phyloP scores from a whole-genome alignment of 2,113 vertebrate genomes.

The Urocitellus parryii region DNA sequence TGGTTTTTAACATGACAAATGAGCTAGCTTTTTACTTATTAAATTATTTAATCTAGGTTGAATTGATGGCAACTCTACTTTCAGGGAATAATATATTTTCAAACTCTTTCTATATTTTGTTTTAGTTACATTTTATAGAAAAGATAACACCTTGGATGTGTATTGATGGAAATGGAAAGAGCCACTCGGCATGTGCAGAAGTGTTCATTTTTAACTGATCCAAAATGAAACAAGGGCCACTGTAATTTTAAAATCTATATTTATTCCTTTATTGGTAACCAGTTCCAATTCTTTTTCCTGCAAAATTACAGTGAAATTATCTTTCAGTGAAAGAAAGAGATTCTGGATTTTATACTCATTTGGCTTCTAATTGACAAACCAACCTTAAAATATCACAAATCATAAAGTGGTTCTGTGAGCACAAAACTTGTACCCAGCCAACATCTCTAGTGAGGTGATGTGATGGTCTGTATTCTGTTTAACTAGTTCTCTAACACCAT shows the following conservation, averaged over 20 bases:
- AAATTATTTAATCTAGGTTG: neutral
- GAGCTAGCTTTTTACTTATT: neutral
- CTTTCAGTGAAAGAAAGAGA: neutral
- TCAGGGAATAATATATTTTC: neutral
- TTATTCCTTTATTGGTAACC: neutral
- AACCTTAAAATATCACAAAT: neutral
- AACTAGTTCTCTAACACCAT: neutral
- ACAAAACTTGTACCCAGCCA: neutral
- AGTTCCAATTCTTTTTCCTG: neutral
- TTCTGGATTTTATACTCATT: neutral
- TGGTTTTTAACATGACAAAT: neutral
- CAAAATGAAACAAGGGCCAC: neutral
- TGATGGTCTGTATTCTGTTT: neutral
- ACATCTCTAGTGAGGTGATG: neutral
- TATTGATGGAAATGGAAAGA: neutral
- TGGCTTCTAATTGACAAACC: neutral
- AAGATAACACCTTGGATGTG: neutral
- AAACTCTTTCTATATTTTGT: neutral
- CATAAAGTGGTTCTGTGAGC: neutral
- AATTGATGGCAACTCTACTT: neutral
- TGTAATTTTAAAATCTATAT: neutral
- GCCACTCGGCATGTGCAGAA: neutral
- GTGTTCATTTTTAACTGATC: neutral
- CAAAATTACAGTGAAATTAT: neutral
- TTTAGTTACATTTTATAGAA: neutral